Conservation (phyloP, 1,140 invertebrate genomes). For the Batillaria attramentaria region DNA sequence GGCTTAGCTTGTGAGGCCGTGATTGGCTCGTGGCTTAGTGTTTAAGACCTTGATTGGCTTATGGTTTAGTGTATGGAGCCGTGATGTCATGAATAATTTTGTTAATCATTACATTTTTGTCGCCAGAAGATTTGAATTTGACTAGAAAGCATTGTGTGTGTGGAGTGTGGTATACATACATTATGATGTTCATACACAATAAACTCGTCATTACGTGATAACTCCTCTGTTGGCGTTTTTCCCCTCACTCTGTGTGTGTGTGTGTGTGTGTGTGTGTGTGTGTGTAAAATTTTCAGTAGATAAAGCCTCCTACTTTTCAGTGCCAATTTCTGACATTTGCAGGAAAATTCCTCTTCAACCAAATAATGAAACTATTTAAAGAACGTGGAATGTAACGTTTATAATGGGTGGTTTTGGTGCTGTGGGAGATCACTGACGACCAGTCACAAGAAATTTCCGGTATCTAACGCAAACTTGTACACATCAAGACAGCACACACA, state of each 20-base stretch:
- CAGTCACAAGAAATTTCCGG: background rate
- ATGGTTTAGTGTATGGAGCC: no score
- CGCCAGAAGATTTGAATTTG: background rate
- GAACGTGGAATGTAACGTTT: background rate
- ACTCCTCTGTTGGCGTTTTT: no score
- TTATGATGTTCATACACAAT: constrained; percentile 4
- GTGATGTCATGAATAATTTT: no score
- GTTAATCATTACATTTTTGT: background rate
- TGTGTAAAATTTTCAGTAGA: background rate
- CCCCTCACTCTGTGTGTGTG: no score
- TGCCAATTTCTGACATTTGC: no score
- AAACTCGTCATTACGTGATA: constrained; percentile 33
- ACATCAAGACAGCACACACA: background rate
- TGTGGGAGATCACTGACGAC: background rate
- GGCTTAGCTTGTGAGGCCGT: background rate
- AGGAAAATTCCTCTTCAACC: no score
- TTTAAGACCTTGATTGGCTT: no score
- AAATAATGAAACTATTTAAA: background rate
- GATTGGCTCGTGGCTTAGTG: background rate
- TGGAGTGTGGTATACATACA: background rate
- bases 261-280: no score
- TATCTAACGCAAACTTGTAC: background rate
- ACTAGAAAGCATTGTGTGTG: constrained; percentile 4
- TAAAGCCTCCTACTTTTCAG: no score
- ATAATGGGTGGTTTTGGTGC: background rate